Evolutionary conservation across 2,113 vertebrate genomes (phyloP), one percentile per base, ranked within the genome.

Genomic region (Montifringilla adamsi): DNA sequence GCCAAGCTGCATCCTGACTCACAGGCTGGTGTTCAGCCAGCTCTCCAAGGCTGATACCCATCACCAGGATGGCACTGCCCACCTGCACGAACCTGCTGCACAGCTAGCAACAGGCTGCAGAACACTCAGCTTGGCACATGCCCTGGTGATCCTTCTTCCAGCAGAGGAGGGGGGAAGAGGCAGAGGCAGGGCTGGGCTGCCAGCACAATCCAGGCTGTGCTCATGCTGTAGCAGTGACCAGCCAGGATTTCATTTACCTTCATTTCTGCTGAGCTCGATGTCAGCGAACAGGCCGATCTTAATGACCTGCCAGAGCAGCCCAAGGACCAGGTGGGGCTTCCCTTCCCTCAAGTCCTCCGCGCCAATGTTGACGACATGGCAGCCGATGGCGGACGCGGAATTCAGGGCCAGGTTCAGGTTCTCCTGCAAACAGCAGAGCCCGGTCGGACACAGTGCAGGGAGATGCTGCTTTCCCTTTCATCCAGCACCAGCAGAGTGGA

Each of bases 281-380:
- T 99, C 98, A 1, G 99, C 99, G 1, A 99, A 99, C 97, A 99
- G 97, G 77, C 99, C 99, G 0, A 99, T 99, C 98, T 99, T 99
- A 94, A 99, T 99, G 72, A 99, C 99, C 97, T 99, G 99, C 99
- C 99, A 99, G 56, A 99, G 98, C 10, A 99, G 98, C 28, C 99
- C 99, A 28, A 99, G 98, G 46, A 99, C 99, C 96, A 99, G 98
- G 93, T 99, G 99, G 43, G 99, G 99, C 74, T 99, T 99, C 23
- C 99, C 99, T 96, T 99, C 99, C 84, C 98, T 98, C 94, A 99
- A 97, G 91, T 99, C 99, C 89, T 99, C 98, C 15, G 99, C 99
- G 1, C 99, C 99, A 26, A 99, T 99, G 91, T 99, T 99, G 87
- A 99, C 99, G 53, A 99, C 99, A n/a, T 99, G 99, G 92, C 99